These are phyloP conservation scores for Pundamilia nyererei DNA, from an alignment of 2,113 vertebrate species.

Conservation along the genomic window DNA sequence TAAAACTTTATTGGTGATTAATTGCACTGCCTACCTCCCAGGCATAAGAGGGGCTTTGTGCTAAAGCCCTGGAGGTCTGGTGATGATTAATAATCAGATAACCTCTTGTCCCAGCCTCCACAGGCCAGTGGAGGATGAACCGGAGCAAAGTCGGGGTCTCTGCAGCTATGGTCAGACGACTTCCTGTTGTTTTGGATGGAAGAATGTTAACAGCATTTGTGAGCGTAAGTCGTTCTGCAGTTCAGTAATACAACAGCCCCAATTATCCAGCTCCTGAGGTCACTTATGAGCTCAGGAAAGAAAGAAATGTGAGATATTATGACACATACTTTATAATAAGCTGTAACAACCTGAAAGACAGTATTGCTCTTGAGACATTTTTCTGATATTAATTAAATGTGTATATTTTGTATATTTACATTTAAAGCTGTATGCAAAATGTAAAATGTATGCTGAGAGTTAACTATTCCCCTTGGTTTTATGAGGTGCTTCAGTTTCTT, in stretches of 20 bases:
- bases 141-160: background rate
- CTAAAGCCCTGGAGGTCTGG: background rate
- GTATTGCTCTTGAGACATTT: background rate
- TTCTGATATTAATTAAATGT: background rate
- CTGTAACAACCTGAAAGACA: background rate
- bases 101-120: conserved; percentile 11
- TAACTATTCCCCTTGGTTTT: background rate
- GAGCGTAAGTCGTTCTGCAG: conserved; percentile 49
- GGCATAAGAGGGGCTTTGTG: background rate
- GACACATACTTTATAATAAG: background rate
- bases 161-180: conserved; percentile 35
- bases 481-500: background rate
- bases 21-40: background rate
- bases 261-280: background rate
- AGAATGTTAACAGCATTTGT: conserved; percentile 54
- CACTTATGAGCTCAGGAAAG: background rate
- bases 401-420: background rate
- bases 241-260: background rate
- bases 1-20: background rate
- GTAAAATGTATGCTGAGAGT: background rate
- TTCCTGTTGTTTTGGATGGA: conserved; percentile 69
- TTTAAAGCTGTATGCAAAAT: background rate
- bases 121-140: conserved; percentile 22
- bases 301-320: background rate
- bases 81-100: background rate